Base-by-base conservation (phyloP, 2,888 invertebrate genomes). In the Salpingus planirostris region DNA sequence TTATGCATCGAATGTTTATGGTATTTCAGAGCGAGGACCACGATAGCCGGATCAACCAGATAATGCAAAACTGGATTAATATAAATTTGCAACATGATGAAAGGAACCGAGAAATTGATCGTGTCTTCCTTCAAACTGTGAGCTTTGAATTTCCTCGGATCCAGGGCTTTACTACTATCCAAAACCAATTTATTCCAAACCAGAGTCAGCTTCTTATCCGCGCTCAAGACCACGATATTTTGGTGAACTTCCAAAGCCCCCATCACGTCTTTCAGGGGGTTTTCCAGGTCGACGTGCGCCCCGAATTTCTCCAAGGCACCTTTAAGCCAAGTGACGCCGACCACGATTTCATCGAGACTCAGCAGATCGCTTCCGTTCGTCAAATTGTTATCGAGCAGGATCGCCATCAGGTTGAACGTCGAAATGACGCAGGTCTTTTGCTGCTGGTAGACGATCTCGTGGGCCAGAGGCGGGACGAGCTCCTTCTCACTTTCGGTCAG, bases 11-110 rank as follows among this genome's bases (percentile, higher is more conserved):
- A 43, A 21, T 42, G 36, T 22, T 39, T 39, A 11, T 43, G 38
- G n/a, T 50, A 40, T 34, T 55, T 53, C 44, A 68, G 56, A 27
- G 70, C 62, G 27, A 71, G 47, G 15, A 68, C 60, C 28, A 82
- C 55, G 24, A 81, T 62, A 0, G 80, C 76, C 1, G 78, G 71
- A 42, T 78, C 73, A 15, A 77, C 69, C 12, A 86, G 53, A 64
- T 78, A 80, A 53, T 80, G 78, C 41, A 86, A 64, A 15, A 74
- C 68, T 0, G 86, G 82, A 65, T 88, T 88, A 21, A 81, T 73
- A 53, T 87, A 87, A 42, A 83, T 65, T 56, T 84, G 80, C 21
- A 86, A 60, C 54, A 80, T 78, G 21, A 87, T 67, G 28, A 78
- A 66, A 0, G 87, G 80, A 14, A 86, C 72, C 0, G 80, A 78